Evolutionary conservation across 2,888 invertebrate species (phyloP).

Genomic region (Aquatica leii): DNA sequence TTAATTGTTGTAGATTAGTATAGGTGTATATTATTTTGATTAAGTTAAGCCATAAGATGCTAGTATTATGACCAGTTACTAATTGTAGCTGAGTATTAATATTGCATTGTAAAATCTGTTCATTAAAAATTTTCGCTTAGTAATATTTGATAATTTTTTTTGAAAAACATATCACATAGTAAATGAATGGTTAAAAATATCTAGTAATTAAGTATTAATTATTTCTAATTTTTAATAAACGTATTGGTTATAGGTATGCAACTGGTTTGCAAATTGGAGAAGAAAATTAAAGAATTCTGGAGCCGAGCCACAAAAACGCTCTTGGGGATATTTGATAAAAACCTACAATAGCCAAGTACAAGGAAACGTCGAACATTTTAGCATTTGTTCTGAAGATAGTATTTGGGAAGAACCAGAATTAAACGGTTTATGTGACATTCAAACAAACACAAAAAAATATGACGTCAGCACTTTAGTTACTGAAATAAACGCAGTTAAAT

Average conservation of each 20-base stretch:
- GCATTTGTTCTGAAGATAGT: conserved; percentile 80
- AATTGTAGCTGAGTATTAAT: too few species aligned
- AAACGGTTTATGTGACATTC: conserved; percentile 1
- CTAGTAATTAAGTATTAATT: too few species aligned
- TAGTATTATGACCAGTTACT: too few species aligned
- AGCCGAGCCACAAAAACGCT: conserved; percentile 71
- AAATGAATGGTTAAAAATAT: too few species aligned
- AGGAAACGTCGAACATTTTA: conserved; percentile 82
- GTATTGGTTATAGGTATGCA: conserved; percentile 74
- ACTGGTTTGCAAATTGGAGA: conserved; percentile 88
- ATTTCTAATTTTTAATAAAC: too few species aligned
- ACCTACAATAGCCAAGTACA: conserved; percentile 77
- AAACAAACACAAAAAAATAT: conserved; percentile 18
- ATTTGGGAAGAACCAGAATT: conserved; percentile 75
- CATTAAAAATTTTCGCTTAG: too few species aligned
- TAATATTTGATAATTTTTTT: too few species aligned
- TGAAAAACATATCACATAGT: too few species aligned
- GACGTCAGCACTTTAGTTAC: conserved; percentile 19
- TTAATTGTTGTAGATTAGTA: too few species aligned
- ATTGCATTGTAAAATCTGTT: too few species aligned
- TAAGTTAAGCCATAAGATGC: too few species aligned
- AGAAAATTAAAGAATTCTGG: conserved; percentile 80
- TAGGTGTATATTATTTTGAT: too few species aligned
- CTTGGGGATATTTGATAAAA: conserved; percentile 78
- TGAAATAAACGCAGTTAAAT: conserved; percentile 24